Percentiles rank a stretch among this genome's conserved stretches.
Evolutionary conservation across 37 sponge, comb jelly and placozoan species (phyloP).

Genomic region (Geodia barretti): DNA sequence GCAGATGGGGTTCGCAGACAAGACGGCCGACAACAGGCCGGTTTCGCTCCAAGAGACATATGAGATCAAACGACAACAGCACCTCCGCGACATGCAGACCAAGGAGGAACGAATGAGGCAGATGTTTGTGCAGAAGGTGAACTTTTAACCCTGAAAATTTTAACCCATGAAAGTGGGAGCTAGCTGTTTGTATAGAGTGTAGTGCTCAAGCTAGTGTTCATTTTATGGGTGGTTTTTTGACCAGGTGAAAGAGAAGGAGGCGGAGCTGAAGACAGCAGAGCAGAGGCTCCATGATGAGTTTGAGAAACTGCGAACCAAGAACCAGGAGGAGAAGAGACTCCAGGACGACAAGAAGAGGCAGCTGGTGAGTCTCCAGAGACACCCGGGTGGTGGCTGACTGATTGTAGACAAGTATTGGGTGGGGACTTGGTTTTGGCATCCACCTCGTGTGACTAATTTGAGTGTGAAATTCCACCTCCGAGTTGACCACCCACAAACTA

Average conservation of each 20-base stretch:
- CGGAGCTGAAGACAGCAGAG: constrained; percentile 92
- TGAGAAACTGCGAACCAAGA: constrained; percentile 86
- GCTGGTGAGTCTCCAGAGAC: constrained; percentile 75
- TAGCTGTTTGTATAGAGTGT: background rate
- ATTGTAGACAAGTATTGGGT: no score
- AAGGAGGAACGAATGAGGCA: constrained; percentile 96
- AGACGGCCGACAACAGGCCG: constrained; percentile 76
- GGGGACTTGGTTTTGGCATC: no score
- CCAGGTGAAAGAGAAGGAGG: constrained; percentile 95
- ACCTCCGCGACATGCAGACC: constrained; percentile 83
- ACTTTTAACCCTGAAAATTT: background rate
- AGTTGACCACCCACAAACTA: background rate
- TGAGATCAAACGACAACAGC: constrained; percentile 87
- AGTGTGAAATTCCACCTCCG: background rate
- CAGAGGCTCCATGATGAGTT: constrained; percentile 93
- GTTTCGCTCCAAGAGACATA: constrained; percentile 90
- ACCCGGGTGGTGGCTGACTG: no score
- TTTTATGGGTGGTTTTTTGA: no score
- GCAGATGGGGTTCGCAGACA: constrained; percentile 94
- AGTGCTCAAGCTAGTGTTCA: background rate
- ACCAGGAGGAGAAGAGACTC: constrained; percentile 91
- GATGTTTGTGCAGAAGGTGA: constrained; percentile 94
- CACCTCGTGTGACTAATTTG: no score
- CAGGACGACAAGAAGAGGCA: constrained; percentile 88
- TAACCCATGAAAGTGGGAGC: background rate